Evolutionary conservation across 1,140 invertebrate species (phyloP).

Genomic region (Chelonus insularis): DNA sequence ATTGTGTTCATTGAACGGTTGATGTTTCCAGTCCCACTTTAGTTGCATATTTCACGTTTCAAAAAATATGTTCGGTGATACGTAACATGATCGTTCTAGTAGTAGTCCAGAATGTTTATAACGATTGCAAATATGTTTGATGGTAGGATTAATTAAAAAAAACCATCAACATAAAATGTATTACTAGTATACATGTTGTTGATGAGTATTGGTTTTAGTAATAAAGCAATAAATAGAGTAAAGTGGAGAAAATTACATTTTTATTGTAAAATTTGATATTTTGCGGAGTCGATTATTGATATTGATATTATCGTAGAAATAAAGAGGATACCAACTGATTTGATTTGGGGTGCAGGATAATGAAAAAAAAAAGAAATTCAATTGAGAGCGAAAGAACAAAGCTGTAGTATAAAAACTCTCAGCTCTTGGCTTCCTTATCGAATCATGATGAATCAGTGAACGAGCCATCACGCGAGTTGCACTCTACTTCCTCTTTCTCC

Average conservation of each 20-base stretch:
- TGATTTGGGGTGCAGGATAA: not conserved
- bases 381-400: not conserved
- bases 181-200: no score
- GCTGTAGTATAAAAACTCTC: not conserved
- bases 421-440: constrained; percentile 18
- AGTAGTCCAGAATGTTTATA: not conserved
- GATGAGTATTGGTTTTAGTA: no score
- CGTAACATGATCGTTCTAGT: constrained; percentile 45
- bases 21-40: constrained; percentile 32
- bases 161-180: no score
- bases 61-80: constrained; percentile 54
- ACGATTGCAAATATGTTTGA: no score
- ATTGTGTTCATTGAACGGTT: constrained; percentile 35
- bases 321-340: not conserved
- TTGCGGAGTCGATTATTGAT: no score
- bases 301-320: not conserved
- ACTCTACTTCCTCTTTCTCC: not conserved
- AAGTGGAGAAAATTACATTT: no score
- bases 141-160: no score
- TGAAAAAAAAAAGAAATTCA: not conserved
- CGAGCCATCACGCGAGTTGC: constrained; percentile 17
- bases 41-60: constrained; percentile 49
- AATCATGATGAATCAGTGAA: constrained; percentile 26
- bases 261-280: no score
- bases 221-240: no score